Conservation (phyloP, 2,888 invertebrate species). For the Dolichopus griseipennis region DNA sequence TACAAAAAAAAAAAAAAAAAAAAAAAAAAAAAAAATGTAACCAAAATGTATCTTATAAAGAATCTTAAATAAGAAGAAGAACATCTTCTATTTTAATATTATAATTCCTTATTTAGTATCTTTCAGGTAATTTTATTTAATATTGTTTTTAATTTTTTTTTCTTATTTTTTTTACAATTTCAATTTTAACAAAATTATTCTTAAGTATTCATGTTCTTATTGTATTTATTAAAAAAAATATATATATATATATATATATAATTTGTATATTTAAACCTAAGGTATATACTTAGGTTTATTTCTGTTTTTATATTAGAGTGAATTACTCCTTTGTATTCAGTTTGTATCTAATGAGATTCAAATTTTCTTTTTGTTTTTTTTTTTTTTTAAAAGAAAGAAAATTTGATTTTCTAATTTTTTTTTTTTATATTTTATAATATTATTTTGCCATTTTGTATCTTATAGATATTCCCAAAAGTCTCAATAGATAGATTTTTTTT, state of each 20-base stretch:
- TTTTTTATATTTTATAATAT: too few relatives aligned
- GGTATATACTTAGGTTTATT: too few relatives aligned
- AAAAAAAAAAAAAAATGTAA: too few relatives aligned
- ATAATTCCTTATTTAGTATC: too few relatives aligned
- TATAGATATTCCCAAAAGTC: conserved; percentile 1
- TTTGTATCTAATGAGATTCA: background rate
- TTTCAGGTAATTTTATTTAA: background rate
- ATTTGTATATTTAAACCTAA: too few relatives aligned
- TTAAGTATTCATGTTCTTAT: background rate
- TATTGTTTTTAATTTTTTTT: background rate
- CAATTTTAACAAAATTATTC: background rate
- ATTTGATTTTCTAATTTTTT: background rate
- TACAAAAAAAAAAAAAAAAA: too few relatives aligned
- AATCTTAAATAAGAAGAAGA: too few relatives aligned
- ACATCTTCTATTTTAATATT: too few relatives aligned
- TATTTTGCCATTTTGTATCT: too few relatives aligned
- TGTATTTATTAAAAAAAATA: background rate
- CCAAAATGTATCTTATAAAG: too few relatives aligned
- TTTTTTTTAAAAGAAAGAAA: background rate
- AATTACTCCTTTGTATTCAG: background rate
- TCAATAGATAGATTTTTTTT: background rate
- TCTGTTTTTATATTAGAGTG: background rate
- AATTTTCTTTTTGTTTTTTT: too few relatives aligned
- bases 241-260: too few relatives aligned
- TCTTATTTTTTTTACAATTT: background rate